A percentile compares a stretch with the other conserved stretches of the same genome.
Conservation (phyloP, 1,140 invertebrate species). For the Drosophila eugracilis region DNA sequence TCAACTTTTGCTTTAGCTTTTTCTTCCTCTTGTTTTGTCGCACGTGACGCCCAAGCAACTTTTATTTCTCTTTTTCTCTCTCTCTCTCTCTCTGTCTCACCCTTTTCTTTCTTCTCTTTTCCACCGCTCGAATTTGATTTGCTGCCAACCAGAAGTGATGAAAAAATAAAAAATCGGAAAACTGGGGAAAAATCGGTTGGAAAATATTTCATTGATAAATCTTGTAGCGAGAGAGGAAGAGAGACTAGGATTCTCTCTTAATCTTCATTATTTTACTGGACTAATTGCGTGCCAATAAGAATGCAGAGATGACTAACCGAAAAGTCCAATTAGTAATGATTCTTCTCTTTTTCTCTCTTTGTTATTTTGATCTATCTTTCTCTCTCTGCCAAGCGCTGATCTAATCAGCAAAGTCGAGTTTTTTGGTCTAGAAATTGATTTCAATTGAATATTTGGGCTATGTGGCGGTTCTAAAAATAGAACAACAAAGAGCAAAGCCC, state of each 20-base stretch:
- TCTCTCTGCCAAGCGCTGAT: slow-evolving; percentile 12
- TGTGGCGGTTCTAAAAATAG: slow-evolving; percentile 63
- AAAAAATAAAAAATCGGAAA: slow-evolving; percentile 44
- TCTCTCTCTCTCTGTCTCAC: background rate
- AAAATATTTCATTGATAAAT: slow-evolving; percentile 74
- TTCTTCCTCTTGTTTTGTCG: slow-evolving; percentile 24
- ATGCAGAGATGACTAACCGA: slow-evolving; percentile 66
- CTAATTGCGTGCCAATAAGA: slow-evolving; percentile 66
- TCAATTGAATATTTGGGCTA: slow-evolving; percentile 55
- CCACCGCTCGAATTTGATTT: slow-evolving; percentile 65
- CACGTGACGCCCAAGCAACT: slow-evolving; percentile 43
- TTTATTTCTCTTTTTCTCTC: slow-evolving; percentile 4
- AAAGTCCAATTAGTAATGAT: slow-evolving; percentile 52
- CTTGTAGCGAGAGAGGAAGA: slow-evolving; percentile 6
- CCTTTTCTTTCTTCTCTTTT: slow-evolving; percentile 43
- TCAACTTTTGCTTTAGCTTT: slow-evolving; percentile 13
- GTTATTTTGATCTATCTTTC: no score
- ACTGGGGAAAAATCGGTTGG: slow-evolving; percentile 10
- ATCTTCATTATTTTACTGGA: slow-evolving; percentile 38
- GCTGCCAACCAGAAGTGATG: slow-evolving; percentile 44
- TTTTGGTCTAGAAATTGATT: slow-evolving; percentile 55
- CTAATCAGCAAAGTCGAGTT: slow-evolving; percentile 55
- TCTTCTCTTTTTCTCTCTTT: slow-evolving; percentile 19
- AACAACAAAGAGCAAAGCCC: slow-evolving; percentile 59
- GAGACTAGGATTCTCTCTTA: background rate